Conservation (phyloP, 2,113 vertebrate genomes). For the human region DNA sequence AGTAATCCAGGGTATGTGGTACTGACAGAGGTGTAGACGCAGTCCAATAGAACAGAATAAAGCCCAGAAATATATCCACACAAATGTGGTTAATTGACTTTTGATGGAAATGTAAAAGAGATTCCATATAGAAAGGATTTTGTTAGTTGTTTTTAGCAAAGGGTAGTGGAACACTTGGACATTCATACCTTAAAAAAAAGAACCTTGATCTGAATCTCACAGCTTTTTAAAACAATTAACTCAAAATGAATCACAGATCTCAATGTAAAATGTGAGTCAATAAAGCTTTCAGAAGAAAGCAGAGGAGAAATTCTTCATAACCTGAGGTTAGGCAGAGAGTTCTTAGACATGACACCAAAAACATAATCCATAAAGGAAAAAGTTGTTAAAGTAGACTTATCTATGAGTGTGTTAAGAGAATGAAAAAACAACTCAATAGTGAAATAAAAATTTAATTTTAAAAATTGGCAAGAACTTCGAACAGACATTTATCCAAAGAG, state of each 20-base stretch:
- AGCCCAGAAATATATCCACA: background rate
- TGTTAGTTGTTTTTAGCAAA: background rate
- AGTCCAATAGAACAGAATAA: background rate
- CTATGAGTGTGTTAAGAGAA: background rate
- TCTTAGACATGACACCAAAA: background rate
- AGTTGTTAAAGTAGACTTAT: background rate
- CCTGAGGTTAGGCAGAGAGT: background rate
- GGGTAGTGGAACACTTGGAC: background rate
- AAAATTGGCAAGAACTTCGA: background rate
- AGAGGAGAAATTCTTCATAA: background rate
- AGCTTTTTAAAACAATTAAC: background rate
- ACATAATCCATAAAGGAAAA: background rate
- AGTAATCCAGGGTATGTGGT: background rate
- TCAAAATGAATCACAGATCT: background rate
- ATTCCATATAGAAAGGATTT: background rate
- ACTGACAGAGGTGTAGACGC: background rate
- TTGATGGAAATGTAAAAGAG: background rate
- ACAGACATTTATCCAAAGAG: background rate
- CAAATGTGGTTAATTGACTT: background rate
- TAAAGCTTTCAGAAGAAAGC: background rate
- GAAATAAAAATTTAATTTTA: background rate
- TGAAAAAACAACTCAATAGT: background rate
- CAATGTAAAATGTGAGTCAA: background rate
- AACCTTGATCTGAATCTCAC: background rate
- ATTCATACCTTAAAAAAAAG: background rate